Evolutionary conservation across 2,888 invertebrate genomes (phyloP).

Genomic region (Caradrina kadenii): DNA sequence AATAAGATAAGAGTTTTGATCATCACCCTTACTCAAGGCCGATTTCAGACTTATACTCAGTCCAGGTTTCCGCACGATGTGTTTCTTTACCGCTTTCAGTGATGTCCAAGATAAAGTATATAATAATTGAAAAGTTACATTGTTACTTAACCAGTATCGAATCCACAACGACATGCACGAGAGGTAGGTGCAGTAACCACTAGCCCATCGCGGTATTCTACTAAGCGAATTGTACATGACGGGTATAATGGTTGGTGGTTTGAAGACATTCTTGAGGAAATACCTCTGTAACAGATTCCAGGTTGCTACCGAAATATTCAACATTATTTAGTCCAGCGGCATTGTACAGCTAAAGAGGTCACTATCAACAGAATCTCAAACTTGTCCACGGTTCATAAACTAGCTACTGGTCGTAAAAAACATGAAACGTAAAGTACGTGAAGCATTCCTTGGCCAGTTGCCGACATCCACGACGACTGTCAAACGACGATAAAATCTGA

Average conservation of each 20-base stretch:
- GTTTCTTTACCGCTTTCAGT: too few species aligned
- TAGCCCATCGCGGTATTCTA: too few species aligned
- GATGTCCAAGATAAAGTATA: too few species aligned
- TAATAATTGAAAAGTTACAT: too few species aligned
- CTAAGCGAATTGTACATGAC: neutral
- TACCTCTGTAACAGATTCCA: neutral
- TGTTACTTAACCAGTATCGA: too few species aligned
- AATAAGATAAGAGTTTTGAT: too few species aligned
- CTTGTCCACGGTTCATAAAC: slow-evolving; percentile 59
- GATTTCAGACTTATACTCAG: too few species aligned
- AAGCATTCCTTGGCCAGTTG: slow-evolving; percentile 71
- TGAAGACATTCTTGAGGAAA: slow-evolving; percentile 6
- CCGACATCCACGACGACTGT: slow-evolving; percentile 68
- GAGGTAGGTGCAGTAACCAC: too few species aligned
- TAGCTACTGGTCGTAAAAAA: slow-evolving; percentile 67
- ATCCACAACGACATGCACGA: too few species aligned
- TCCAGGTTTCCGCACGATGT: too few species aligned
- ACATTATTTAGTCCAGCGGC: slow-evolving; percentile 38
- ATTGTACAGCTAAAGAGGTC: slow-evolving; percentile 42
- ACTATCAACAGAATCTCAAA: slow-evolving; percentile 59
- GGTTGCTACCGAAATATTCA: slow-evolving; percentile 24
- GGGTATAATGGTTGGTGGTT: neutral
- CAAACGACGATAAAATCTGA: slow-evolving; percentile 78
- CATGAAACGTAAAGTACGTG: slow-evolving; percentile 61
- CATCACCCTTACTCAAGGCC: too few species aligned